Evolutionary conservation across 2,888 invertebrate genomes (phyloP), one percentile per base, ranked within the genome.

Genomic region (Nycteola revayana): DNA sequence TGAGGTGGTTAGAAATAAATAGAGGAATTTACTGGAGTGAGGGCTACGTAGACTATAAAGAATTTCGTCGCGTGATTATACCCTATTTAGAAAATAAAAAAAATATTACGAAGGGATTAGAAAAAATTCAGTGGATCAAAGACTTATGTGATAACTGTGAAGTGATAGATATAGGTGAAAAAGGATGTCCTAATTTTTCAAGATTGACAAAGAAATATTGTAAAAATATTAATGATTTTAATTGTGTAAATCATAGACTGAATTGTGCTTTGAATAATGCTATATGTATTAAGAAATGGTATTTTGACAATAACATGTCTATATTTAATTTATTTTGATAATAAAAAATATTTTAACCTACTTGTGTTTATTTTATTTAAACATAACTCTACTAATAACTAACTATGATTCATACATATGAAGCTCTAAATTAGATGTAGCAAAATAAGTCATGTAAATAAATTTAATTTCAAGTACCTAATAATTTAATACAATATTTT

Each of bases 1-100:
- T n/a, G n/a, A n/a, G n/a, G n/a, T 35, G 28, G 35, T 7, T 32
- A 6, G 27, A 32, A 32, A 27, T 7, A 17, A 28, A 28, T n/a
- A 9, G 20, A 8, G 35, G 35, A 1, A 25, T 35, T 14, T n/a
- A 14, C 5, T 35, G 28, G 34, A 28, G 11, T 6, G 28, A 28
- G 5, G 28, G 28, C 9, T 28, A 28, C 7, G 7, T 23, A 1
- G 23, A 23, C 11, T 29, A 29, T 9, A 29, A 7, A 29, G 23
- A 29, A 9, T 23, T 23, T 9, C 8, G 8, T 7, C 25, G 25
- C 7, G 7, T 25, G 7, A 25, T 25, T 3, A 9, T 25, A 9
- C 25, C 25, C 9, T 25, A 25, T 11, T 9, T 25, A 25, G 9
- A 23, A 9, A 23, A 11, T 24, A 30, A 23, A 11, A 14, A 14